Base-by-base conservation (phyloP, 1,140 invertebrate species). In the Diachasma alloeum region DNA sequence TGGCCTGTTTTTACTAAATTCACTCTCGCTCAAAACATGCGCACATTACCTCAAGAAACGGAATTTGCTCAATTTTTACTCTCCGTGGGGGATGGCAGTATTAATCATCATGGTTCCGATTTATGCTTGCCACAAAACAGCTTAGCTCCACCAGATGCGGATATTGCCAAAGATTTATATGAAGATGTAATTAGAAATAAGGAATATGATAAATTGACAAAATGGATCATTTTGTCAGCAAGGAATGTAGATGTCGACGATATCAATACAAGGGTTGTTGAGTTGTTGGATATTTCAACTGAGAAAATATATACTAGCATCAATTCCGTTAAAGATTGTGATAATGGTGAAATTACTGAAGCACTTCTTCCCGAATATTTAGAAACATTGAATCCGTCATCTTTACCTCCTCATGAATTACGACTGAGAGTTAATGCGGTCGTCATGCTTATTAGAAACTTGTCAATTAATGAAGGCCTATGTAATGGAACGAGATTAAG, bases 41-140 rank as follows among this genome's bases (percentile, higher is more conserved):
- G 78, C 11, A 70, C 76, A 19, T 46, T 69, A 72, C 42, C 63
- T 1, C 71, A 74, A 48, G 76, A 79, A 74, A 36, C 67, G 6
- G 73, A 78, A 31, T 80, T 78, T n/a, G 8, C 68, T 36, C 17
- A 82, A 15, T 77, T 77, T 71, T 10, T 78, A 19, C n/a, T 80
- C 26, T 36, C 76, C 13, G 39, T 82, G 0, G 79, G 77, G 1
- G 53, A 82, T 66, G 79, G 74, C 17, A 76, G 10, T 6, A 9
- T 74, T 0, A 79, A 77, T 37, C 37, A 67, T 37, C 0, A 46
- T 1, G 72, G 76, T 15, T 75, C 79, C 15, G 72, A 67, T 63
- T 11, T 72, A 39, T 19, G 13, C 44, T 22, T 81, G 6, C 73
- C 78, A 1, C 4, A 77, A 42, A 13, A 15, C 10, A 73, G 69